Base-by-base conservation (phyloP, 2,113 vertebrate genomes). In the Lasiurus cinereus region DNA sequence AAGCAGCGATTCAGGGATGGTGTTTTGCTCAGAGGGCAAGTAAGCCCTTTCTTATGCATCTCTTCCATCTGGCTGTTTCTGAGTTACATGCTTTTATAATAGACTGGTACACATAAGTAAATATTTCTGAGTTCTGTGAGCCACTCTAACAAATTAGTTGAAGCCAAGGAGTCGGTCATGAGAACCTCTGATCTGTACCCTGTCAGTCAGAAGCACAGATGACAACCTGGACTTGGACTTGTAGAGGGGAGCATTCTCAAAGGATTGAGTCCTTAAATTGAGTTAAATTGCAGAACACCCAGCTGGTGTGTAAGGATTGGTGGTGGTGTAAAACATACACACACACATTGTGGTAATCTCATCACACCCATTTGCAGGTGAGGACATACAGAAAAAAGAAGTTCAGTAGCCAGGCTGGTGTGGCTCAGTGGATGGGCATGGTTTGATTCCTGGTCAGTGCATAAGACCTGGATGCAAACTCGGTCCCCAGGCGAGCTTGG, bases 341-440 rank as follows among this genome's bases (percentile, higher is more conserved):
- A 64, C 39, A 64, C 0, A 54, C 27, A 54, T 6, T n/a, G 46
- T 36, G 56, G 8, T 50, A 6, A 72, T 62, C 66, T 80, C 27
- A 31, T 5, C 27, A 82, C 14, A 22, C 69, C 78, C 43, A 56
- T 13, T 66, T 39, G 19, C 36, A 67, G 27, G 4, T 66, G 43
- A 93, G 48, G 16, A 15, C 6, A 21, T 66, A 88, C 96, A 90
- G 52, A n/a, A 50, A 52, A 92, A 43, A 83, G 46, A 77, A 33
- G 36, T 52, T 72, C 78, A 72, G 56, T 7, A 72, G 59, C 22
- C 59, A 62, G 59, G 59, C 59, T 2, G 9, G 59, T 62, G 22
- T 59, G 22, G 59, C 24, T 62, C 59, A 4, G 59, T 62, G 59
- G 59, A 27, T 62, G 59, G 27, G 59, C 22, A 27, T 62, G 24